Conservation (phyloP, 1,140 invertebrate genomes). For the Orchestia grillus region DNA sequence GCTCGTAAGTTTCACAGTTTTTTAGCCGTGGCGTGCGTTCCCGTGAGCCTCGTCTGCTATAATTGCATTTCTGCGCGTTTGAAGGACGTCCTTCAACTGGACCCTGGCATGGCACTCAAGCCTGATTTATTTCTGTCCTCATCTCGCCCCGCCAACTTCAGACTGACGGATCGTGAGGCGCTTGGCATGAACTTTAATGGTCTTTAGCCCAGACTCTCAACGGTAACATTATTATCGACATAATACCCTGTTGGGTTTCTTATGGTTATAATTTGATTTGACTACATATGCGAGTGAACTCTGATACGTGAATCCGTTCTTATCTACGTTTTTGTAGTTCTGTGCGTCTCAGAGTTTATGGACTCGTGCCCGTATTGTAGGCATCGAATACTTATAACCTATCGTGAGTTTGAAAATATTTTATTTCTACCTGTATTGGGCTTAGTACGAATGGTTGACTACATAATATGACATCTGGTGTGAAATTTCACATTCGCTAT, state of each 20-base stretch:
- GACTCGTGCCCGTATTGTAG: no score
- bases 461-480: no score
- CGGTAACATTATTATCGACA: not conserved
- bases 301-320: no score
- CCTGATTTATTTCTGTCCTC: conserved; percentile 1
- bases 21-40: not conserved
- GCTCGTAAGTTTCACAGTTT: not conserved
- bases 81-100: not conserved
- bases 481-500: no score
- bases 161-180: not conserved
- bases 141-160: not conserved
- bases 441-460: no score
- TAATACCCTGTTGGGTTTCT: not conserved
- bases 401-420: no score
- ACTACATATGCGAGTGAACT: no score
- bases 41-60: not conserved
- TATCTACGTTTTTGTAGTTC: no score
- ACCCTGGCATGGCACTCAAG: not conserved
- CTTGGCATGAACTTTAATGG: not conserved
- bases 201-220: not conserved
- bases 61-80: not conserved
- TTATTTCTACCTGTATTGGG: no score
- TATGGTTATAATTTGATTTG: no score
- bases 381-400: no score
- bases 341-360: no score